A percentile compares a stretch with the other conserved stretches of the same genome.
Evolutionary conservation across 2,888 invertebrate species (phyloP).

Genomic region (Galeopsomyia nigrocyanea): DNA sequence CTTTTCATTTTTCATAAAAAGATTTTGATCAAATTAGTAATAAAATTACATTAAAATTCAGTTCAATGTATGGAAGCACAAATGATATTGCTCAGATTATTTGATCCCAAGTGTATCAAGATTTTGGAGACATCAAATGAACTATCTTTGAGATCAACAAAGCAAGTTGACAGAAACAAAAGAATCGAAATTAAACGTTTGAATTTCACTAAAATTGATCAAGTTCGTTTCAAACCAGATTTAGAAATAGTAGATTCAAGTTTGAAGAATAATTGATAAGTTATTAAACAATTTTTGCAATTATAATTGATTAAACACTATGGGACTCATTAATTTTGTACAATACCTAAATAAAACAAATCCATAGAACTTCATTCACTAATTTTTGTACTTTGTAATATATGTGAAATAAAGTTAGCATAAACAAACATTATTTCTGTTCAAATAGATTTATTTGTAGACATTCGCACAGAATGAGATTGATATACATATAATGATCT

Average conservation of each 20-base stretch:
- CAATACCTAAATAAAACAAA: no score
- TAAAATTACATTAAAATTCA: slow-evolving; percentile 42
- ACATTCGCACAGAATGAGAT: slow-evolving; percentile 46
- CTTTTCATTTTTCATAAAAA: not conserved
- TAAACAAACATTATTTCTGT: slow-evolving; percentile 39
- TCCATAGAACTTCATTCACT: no score
- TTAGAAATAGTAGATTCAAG: not conserved
- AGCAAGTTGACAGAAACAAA: not conserved
- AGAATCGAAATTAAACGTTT: not conserved
- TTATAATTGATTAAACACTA: no score
- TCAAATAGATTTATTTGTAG: slow-evolving; percentile 53
- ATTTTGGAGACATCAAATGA: slow-evolving; percentile 29
- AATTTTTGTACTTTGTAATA: not conserved
- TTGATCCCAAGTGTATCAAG: slow-evolving; percentile 49
- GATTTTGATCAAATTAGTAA: not conserved
- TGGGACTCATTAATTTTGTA: no score
- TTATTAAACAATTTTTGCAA: not conserved
- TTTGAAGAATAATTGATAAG: not conserved
- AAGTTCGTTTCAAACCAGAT: not conserved
- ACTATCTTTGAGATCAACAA: not conserved
- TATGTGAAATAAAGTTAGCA: slow-evolving; percentile 10
- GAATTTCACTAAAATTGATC: not conserved
- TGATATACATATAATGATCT: slow-evolving; percentile 43
- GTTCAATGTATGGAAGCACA: slow-evolving; percentile 54
- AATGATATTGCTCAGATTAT: slow-evolving; percentile 51